These are phyloP conservation scores for Dryococelus australis DNA, from an alignment of 2,888 invertebrate species.

Conservation along the genomic window DNA sequence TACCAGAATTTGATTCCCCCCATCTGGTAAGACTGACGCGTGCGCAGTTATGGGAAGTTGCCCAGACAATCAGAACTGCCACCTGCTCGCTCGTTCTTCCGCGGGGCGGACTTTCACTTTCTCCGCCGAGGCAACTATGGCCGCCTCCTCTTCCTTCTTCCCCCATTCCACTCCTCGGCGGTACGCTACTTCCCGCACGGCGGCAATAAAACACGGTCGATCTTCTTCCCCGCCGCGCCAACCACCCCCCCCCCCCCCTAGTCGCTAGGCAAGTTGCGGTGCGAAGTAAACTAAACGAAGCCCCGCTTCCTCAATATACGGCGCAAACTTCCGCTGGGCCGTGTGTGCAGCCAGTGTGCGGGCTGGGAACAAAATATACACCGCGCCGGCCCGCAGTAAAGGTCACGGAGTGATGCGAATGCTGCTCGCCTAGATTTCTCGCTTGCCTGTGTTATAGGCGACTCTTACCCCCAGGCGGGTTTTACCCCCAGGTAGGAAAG, in stretches of 20 bases:
- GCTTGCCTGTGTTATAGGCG: no score
- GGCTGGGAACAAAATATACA: neutral
- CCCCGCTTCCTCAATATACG: neutral
- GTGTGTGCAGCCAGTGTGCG: neutral
- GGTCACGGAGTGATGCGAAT: neutral
- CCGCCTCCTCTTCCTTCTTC: neutral
- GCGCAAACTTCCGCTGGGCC: constrained; percentile 8
- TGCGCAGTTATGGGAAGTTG: neutral
- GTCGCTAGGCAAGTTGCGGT: neutral
- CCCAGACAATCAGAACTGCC: neutral
- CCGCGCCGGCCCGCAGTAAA: neutral
- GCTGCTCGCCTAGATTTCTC: no score
- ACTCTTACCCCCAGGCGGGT: no score
- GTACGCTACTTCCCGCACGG: no score
- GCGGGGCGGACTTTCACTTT: no score
- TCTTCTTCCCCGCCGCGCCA: neutral
- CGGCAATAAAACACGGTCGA: no score
- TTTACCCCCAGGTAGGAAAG: no score
- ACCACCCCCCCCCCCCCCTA: neutral
- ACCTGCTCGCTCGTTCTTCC: no score
- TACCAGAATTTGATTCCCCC: no score
- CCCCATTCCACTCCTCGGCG: neutral
- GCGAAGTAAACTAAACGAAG: neutral
- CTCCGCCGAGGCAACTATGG: neutral
- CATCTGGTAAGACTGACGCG: no score